These are phyloP conservation scores for Diglossa brunneiventris DNA, from an alignment of 2,113 vertebrate genomes.

Conservation along the genomic window DNA sequence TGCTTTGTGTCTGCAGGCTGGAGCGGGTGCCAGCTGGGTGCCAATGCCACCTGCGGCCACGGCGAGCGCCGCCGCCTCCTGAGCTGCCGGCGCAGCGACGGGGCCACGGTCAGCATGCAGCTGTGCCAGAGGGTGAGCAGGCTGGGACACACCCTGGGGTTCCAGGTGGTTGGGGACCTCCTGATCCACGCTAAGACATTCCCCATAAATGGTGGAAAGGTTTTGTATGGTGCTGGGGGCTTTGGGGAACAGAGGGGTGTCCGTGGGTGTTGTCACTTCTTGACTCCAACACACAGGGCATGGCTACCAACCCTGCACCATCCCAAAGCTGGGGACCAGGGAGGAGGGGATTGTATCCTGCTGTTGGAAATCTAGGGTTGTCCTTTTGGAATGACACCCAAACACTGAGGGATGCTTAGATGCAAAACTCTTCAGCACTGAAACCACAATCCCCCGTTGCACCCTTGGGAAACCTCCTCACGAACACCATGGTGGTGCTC, in stretches of 20 bases:
- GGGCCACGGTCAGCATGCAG: constrained; percentile 72
- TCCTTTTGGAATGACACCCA: not conserved
- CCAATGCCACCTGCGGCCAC: constrained; percentile 84
- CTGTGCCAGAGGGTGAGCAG: constrained; percentile 80
- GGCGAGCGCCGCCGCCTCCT: constrained; percentile 81
- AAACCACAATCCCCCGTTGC: fast-evolving
- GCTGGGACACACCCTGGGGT: fast-evolving
- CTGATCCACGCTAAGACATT: fast-evolving
- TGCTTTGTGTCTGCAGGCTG: constrained; percentile 79
- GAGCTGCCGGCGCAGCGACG: constrained; percentile 88
- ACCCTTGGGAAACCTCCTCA: fast-evolving
- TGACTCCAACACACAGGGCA: fast-evolving
- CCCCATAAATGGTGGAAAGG: fast-evolving
- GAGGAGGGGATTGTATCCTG: not conserved
- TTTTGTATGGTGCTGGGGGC: not conserved
- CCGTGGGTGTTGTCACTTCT: not conserved
- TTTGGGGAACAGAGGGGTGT: not conserved
- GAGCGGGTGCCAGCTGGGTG: constrained; percentile 90
- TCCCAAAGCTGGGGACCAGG: not conserved
- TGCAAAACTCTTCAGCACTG: fast-evolving
- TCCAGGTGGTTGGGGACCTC: no score
- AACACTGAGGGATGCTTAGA: not conserved
- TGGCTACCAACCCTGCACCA: not conserved
- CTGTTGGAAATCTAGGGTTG: not conserved
- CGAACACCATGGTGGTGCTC: fast-evolving